Conservation (phyloP, 2,113 vertebrate genomes). For the Hyaena hyaena region DNA sequence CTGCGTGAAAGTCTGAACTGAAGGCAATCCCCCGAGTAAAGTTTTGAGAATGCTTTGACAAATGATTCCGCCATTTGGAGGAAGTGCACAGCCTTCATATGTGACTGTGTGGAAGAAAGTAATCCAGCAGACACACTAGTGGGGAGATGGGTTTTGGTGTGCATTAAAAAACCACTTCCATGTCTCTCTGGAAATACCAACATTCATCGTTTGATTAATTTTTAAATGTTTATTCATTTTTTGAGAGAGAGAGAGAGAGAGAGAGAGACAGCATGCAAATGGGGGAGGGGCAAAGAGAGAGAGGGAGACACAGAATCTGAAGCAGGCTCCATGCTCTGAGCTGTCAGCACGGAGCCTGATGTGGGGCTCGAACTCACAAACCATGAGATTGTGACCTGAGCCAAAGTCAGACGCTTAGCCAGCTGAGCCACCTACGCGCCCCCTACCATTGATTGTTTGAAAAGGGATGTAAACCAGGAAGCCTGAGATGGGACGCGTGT, state of each 20-base stretch:
- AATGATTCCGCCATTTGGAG: background rate
- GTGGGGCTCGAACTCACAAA: too few species aligned
- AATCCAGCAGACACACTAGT: fast-evolving
- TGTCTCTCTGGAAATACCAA: background rate
- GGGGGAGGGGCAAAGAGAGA: too few species aligned
- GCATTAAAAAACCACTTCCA: background rate
- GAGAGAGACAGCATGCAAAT: too few species aligned
- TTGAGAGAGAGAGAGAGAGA: too few species aligned
- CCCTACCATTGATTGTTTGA: background rate
- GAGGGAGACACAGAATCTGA: too few species aligned
- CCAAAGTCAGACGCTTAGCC: too few species aligned
- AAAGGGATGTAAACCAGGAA: background rate
- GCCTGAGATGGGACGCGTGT: background rate
- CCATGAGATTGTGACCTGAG: too few species aligned
- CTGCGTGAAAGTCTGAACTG: background rate
- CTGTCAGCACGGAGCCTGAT: too few species aligned
- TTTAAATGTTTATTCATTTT: too few species aligned
- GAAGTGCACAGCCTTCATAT: background rate
- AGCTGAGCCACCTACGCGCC: too few species aligned
- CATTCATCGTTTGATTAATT: background rate
- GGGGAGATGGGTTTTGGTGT: background rate
- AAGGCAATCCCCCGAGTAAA: background rate
- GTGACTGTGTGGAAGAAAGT: background rate
- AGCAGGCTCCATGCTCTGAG: too few species aligned
- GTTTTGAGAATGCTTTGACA: background rate